Conservation (phyloP, 2,888 invertebrate genomes). For the Tortrix viridana region DNA sequence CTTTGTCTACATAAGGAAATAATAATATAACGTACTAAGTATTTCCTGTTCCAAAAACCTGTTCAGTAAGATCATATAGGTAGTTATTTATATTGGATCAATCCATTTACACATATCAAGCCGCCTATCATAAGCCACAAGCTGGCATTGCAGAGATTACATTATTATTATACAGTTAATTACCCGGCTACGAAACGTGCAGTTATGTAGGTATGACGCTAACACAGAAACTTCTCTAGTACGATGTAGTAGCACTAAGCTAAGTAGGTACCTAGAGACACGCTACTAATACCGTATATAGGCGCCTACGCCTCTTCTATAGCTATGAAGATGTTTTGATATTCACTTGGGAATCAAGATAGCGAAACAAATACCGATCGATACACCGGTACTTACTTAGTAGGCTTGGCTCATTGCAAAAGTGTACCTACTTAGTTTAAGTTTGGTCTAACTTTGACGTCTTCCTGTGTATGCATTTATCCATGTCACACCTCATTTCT, state of each 20-base stretch:
- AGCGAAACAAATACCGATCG: too few relatives aligned
- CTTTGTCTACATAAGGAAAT: slow-evolving; percentile 3
- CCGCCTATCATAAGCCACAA: slow-evolving; percentile 11
- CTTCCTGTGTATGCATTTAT: too few relatives aligned
- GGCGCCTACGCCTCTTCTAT: too few relatives aligned
- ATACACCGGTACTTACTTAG: too few relatives aligned
- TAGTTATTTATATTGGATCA: slow-evolving; percentile 14
- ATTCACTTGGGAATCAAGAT: too few relatives aligned
- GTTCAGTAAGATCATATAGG: slow-evolving; percentile 28
- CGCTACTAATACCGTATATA: not conserved
- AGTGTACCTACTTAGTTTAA: too few relatives aligned
- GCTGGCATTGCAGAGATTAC: slow-evolving; percentile 38
- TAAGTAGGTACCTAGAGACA: not conserved
- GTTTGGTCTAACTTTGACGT: too few relatives aligned
- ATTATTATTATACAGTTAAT: too few relatives aligned
- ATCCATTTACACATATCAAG: slow-evolving; percentile 21
- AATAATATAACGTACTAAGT: too few relatives aligned
- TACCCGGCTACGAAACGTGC: slow-evolving; percentile 24
- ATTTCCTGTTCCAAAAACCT: slow-evolving; percentile 28
- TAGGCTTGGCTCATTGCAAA: too few relatives aligned
- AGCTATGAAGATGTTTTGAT: too few relatives aligned
- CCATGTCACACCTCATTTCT: too few relatives aligned
- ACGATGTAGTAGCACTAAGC: not conserved
- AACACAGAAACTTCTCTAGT: slow-evolving; percentile 2
- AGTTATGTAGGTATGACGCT: slow-evolving; percentile 27